These are phyloP conservation scores for Salminus brasiliensis DNA, from an alignment of 2,113 vertebrate species.

Conservation along the genomic window DNA sequence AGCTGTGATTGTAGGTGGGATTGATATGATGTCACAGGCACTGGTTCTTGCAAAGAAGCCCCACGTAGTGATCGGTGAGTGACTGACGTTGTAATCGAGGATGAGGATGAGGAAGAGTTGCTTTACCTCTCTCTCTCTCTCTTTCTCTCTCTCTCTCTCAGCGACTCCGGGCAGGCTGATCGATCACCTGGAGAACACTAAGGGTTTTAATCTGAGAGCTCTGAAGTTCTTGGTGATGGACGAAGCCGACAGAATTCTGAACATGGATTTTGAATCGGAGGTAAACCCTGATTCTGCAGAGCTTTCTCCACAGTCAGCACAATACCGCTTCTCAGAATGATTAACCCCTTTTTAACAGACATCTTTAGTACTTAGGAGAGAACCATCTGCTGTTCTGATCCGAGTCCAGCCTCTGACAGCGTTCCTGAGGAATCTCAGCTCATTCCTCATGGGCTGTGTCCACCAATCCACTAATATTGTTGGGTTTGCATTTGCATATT, in stretches of 20 bases:
- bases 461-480: no score
- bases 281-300: slow-evolving; percentile 59
- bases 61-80: slow-evolving; percentile 93
- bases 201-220: slow-evolving; percentile 91
- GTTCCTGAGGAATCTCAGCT: no score
- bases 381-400: no score
- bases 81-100: no score
- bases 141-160: slow-evolving; percentile 54
- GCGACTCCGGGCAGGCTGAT: slow-evolving; percentile 94
- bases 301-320: neutral
- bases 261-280: slow-evolving; percentile 99
- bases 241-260: slow-evolving; percentile 95
- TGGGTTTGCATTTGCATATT: no score
- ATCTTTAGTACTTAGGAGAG: no score
- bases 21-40: slow-evolving; percentile 97
- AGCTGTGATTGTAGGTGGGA: slow-evolving; percentile 96
- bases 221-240: slow-evolving; percentile 97
- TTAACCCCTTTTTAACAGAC: no score
- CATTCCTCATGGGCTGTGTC: no score
- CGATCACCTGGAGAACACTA: slow-evolving; percentile 97
- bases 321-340: no score
- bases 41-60: slow-evolving; percentile 95
- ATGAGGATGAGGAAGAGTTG: no score
- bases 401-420: no score
- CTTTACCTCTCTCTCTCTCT: neutral